These are phyloP conservation scores for Limonius californicus DNA, from an alignment of 1,140 invertebrate genomes.

Conservation along the genomic window DNA sequence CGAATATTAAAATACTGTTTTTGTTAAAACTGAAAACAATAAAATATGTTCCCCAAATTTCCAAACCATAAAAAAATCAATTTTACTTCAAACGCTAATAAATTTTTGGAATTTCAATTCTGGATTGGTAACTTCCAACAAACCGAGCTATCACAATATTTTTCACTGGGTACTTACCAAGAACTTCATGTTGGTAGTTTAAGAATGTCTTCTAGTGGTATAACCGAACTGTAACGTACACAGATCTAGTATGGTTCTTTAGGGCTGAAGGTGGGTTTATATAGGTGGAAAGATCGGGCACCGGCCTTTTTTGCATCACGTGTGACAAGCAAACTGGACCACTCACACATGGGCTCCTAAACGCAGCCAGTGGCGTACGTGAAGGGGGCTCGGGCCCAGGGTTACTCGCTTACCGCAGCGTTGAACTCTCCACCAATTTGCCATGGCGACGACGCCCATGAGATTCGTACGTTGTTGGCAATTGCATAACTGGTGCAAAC, in stretches of 20 bases:
- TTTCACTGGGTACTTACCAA: neutral
- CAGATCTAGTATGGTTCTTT: neutral
- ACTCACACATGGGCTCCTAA: neutral
- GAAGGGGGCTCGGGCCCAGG: neutral
- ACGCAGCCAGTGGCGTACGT: neutral
- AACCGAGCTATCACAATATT: neutral
- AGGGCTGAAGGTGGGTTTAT: slow-evolving; percentile 1
- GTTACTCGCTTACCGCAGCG: no score
- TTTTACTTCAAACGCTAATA: no score
- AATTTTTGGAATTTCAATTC: no score
- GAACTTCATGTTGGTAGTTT: neutral
- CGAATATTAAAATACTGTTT: no score
- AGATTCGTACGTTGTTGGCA: no score
- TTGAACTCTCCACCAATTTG: no score
- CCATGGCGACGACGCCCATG: no score
- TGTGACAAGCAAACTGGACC: slow-evolving; percentile 1
- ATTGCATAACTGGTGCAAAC: no score
- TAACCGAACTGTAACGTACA: neutral
- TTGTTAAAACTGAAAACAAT: no score
- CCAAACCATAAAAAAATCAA: no score
- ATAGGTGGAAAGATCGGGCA: neutral
- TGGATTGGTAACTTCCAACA: no score
- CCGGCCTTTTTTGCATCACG: neutral
- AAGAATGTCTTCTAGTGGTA: neutral
- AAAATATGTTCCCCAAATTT: no score